Base-by-base conservation (phyloP, 2,797 vertebrate genomes). In the Pseudopleuronectes americanus region DNA sequence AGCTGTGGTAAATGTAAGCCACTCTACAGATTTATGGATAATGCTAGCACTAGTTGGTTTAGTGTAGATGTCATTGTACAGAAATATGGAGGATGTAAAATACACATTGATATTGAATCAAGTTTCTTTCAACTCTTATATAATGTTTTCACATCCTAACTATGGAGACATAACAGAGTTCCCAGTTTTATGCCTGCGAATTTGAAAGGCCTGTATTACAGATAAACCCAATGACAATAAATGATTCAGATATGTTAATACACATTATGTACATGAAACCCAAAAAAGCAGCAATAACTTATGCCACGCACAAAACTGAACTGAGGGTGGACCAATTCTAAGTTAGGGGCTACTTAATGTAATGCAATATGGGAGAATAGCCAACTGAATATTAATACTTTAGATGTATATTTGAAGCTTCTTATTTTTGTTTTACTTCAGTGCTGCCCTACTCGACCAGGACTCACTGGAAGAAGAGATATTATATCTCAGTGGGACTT, bases 71-170 rank as follows among this genome's bases (percentile, higher is more conserved):
- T 19, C 2, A 49, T 2, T 14, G 26, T 3, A 24, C 1, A 6
- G 65, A 85, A 72, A 66, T 64, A 66, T 71, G 45, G 16, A 83
- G 66, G 67, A 60, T 73, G 21, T 31, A 26, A 61, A 74, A 75
- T 76, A 53, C 38, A 68, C 60, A 70, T 14, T 48, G 51, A 72
- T 62, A 63, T 26, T 26, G 57, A 38, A 64, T 12, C 52, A 77
- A 66, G 72, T 87, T 84, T 86, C 68, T 41, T 56, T 66, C 57
- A 23, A 68, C 71, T 76, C 72, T 66, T 65, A 41, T 48, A 47
- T 71, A 68, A 78, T 77, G 63, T 9, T 5, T 17, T 0, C 1
- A 7, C 4, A n/a, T 57, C 21, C 6, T 12, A 23, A 55, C 9
- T 49, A 36, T 23, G 55, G 0, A 1, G 0, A 16, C 19, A 67